Evolutionary conservation across 2,113 vertebrate genomes (phyloP), one percentile per base, ranked within the genome.

Genomic region (Empidonax alnorum): DNA sequence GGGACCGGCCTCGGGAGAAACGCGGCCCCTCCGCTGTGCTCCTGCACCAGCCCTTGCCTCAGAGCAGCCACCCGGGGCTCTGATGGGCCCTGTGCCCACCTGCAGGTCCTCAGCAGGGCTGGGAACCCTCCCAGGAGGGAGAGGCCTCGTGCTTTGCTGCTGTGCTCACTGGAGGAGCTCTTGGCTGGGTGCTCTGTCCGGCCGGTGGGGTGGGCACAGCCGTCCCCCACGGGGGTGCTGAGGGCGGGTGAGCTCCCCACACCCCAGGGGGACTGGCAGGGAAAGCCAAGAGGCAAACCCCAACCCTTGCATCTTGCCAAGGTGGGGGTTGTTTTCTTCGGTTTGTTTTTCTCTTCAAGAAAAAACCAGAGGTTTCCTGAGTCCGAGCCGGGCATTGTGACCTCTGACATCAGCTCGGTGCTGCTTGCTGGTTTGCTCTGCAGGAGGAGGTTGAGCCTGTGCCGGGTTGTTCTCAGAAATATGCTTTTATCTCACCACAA

Each of bases 401-500:
- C 84, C 92, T 93, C 63, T 82, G 82, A 33, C 44, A 62, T 23
- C 37, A 41, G 24, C n/a, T 0, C 0, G 2, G 30, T 78, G 42
- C 68, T 17, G 35, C 44, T 66, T 66, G 41, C 25, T 67, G 77
- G 28, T 61, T 47, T 77, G 63, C 46, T 53, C 22, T 61, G 75
- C 68, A 35, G 73, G 78, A 50, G 2, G 59, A 81, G 30, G 61
- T 42, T 94, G 49, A 50, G 49, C 49, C 87, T 78, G 7, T 27
- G 15, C 6, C 24, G 39, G 58, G 56, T 23, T 3, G 10, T 31
- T 84, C 75, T 91, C 74, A 65, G 77, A 94, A 66, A 65, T 31
- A 50, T 19, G 75, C 87, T 94, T 94, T 90, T 81, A 95, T 92
- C 94, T 93, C 44, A 22, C 93, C 89, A 89, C 96, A 94, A 58